Evolutionary conservation across 2,113 vertebrate species (phyloP).

Genomic region (Daubentonia madagascariensis): DNA sequence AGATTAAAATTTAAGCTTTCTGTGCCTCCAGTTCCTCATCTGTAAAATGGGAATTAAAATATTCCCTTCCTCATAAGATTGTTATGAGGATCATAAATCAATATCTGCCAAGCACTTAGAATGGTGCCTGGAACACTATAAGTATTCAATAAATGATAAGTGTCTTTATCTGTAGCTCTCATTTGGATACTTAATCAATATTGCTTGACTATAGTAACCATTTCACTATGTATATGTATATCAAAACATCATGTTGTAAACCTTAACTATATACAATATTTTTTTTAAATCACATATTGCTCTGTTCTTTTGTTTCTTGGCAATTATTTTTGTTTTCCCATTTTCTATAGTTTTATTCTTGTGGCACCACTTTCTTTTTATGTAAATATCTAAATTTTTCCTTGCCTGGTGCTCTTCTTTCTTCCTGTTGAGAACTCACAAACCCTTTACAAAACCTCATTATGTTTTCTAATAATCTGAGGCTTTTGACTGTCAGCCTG

Average conservation of each 20-base stretch:
- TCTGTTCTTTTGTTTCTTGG: not conserved
- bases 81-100: not conserved
- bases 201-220: not conserved
- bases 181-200: not conserved
- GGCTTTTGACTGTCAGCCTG: constrained; percentile 1
- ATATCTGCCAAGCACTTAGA: not conserved
- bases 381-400: not conserved
- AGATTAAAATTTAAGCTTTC: constrained; percentile 34
- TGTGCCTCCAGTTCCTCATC: not conserved
- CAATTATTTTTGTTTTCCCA: not conserved
- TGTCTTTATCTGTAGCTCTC: not conserved
- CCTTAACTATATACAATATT: not conserved
- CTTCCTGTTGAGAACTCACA: constrained; percentile 25
- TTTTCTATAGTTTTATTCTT: not conserved
- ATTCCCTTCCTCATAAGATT: not conserved
- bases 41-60: not conserved
- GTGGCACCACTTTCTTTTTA: not conserved
- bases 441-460: constrained; percentile 29
- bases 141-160: not conserved
- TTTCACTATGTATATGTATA: not conserved
- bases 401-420: not conserved
- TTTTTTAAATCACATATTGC: not conserved
- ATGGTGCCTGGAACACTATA: not conserved
- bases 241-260: not conserved
- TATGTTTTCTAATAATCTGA: constrained; percentile 5